Conservation (phyloP, 2,113 vertebrate species). For the Rhinopomastus cyanomelas region DNA sequence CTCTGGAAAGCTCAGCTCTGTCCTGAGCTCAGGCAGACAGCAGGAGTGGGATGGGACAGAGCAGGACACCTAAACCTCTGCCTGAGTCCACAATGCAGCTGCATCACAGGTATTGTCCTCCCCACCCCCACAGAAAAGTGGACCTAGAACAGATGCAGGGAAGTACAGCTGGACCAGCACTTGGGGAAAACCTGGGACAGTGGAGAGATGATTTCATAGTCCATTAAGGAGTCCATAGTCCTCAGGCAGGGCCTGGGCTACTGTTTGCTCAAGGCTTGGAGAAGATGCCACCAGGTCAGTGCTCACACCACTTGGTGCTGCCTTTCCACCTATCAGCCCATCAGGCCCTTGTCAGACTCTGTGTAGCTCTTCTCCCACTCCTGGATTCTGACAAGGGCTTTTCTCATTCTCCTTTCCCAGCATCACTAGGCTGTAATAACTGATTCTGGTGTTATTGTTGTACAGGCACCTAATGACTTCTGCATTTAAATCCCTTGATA, state of each 20-base stretch:
- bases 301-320: not conserved
- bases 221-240: not conserved
- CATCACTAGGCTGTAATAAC: not conserved
- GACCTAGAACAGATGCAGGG: not conserved
- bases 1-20: not conserved
- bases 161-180: not conserved
- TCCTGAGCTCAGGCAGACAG: not conserved
- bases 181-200: not conserved
- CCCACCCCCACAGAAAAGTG: not conserved
- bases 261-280: not conserved
- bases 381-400: not conserved
- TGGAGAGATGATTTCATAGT: not conserved
- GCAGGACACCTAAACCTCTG: not conserved
- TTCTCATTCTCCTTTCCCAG: not conserved
- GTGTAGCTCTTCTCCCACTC: not conserved
- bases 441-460: not conserved
- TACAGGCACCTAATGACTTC: not conserved
- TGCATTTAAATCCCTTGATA: not conserved
- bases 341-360: not conserved
- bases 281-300: not conserved
- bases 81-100: not conserved
- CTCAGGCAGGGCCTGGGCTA: not conserved
- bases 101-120: accelerated
- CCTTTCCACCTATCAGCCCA: not conserved
- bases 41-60: not conserved